phyloP scores from a whole-genome alignment of 1,140 invertebrate genomes.

The Aphaenogaster ashmeadi region DNA sequence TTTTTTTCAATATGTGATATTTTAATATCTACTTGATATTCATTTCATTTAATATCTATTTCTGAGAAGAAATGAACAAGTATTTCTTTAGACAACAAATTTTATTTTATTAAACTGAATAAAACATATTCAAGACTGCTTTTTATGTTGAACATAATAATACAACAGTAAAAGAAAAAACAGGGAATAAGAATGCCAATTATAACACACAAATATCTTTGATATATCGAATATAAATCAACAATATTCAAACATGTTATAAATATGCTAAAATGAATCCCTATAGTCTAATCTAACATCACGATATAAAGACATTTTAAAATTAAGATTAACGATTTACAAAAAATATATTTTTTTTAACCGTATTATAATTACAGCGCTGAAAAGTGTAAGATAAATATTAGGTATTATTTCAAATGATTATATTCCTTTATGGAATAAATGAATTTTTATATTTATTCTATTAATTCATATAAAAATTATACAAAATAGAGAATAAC shows the following conservation, averaged over 20 bases:
- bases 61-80: neutral
- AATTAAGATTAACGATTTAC: slow-evolving; percentile 14
- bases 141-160: slow-evolving; percentile 28
- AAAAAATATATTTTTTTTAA: slow-evolving; percentile 6
- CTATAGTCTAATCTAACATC: neutral
- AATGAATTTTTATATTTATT: slow-evolving; percentile 36
- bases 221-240: slow-evolving; percentile 4
- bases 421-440: slow-evolving; percentile 21
- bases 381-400: slow-evolving; percentile 18
- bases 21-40: neutral
- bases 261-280: neutral
- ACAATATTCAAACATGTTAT: neutral
- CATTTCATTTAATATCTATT: neutral
- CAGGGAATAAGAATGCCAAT: neutral
- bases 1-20: neutral
- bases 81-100: neutral
- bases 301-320: neutral
- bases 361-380: neutral
- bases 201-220: slow-evolving; percentile 3
- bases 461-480: slow-evolving; percentile 9
- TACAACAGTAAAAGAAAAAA: neutral
- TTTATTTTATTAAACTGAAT: slow-evolving; percentile 18
- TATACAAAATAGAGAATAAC: slow-evolving; percentile 16
- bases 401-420: slow-evolving; percentile 39
- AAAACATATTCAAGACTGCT: slow-evolving; percentile 1